These are phyloP conservation scores for Caenorhabditis sinica DNA, from an alignment of 2,888 invertebrate species.

Conservation along the genomic window DNA sequence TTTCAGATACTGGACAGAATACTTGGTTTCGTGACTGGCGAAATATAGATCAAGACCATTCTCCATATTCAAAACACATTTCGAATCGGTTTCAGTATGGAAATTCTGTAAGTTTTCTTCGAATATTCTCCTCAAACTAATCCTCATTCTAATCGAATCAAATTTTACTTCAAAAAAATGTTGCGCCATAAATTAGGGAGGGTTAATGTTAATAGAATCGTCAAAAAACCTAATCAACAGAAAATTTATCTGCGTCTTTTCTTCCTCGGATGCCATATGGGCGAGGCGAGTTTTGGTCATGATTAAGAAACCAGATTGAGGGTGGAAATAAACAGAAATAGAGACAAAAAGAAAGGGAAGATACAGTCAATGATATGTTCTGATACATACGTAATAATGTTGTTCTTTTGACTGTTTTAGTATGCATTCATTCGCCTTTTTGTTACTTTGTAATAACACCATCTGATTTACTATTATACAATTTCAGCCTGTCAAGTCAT, in stretches of 20 bases:
- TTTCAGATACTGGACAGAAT: conserved; percentile 30
- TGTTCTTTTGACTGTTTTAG: conserved; percentile 26
- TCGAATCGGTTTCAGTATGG: conserved; percentile 15
- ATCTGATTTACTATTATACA: neutral
- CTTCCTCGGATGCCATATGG: conserved; percentile 36
- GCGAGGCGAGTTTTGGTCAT: conserved; percentile 45
- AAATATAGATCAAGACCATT: neutral
- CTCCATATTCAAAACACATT: neutral
- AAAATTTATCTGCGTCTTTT: conserved; percentile 31
- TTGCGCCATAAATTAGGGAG: conserved; percentile 27
- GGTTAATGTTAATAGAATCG: conserved; percentile 19
- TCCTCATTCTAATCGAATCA: conserved; percentile 24
- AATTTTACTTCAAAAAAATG: conserved; percentile 21
- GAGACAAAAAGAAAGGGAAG: conserved; percentile 18
- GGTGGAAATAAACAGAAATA: conserved; percentile 31
- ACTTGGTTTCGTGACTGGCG: neutral
- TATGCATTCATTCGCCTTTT: neutral
- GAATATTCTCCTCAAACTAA: neutral
- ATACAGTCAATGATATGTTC: conserved; percentile 34
- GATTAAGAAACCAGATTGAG: conserved; percentile 56
- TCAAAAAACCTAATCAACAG: conserved; percentile 40
- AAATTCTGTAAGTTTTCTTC: conserved; percentile 1
- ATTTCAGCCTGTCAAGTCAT: conserved; percentile 25
- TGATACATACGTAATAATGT: conserved; percentile 35
- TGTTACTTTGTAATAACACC: conserved; percentile 5